Base-by-base conservation (phyloP, 2,113 vertebrate genomes). In the Plestiodon gilberti region DNA sequence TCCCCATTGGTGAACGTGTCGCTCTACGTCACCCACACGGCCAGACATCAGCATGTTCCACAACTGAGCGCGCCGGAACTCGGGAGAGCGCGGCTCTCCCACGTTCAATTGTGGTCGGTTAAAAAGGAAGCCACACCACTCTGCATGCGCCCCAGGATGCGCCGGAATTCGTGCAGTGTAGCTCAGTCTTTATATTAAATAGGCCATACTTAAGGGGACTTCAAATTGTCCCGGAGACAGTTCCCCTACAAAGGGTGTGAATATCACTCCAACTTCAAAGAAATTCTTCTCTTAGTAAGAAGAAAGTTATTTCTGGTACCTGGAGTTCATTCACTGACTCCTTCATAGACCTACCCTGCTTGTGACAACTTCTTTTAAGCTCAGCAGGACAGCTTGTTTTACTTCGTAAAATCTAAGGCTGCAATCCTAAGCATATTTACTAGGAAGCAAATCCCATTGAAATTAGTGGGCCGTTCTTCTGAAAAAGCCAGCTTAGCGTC, bases 131-230 rank as follows among this genome's bases (percentile, higher is more conserved):
- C n/a, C n/a, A n/a, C n/a, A n/a, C n/a, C n/a, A n/a, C n/a, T n/a
- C n/a, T n/a, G n/a, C n/a, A n/a, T n/a, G n/a, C n/a, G n/a, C n/a
- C n/a, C n/a, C n/a, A n/a, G n/a, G n/a, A n/a, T n/a, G n/a, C n/a
- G n/a, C n/a, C n/a, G n/a, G n/a, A n/a, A n/a, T n/a, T n/a, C n/a
- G n/a, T n/a, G n/a, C n/a, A n/a, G n/a, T n/a, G n/a, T n/a, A n/a
- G n/a, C n/a, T n/a, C n/a, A n/a, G n/a, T n/a, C n/a, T n/a, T 62
- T 64, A 75, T 48, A 25, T 83, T 40, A 83, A 83, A 40, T 71
- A 35, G 48, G 15, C 13, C 30, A 81, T 18, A 69, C 33, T 35
- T 57, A 38, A 14, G 14, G 55, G 30, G 28, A 48, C 30, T 84
- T 64, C 11, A 84, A 61, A 84, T 2, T 0, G 28, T 73, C 35